Evolutionary conservation across 2,888 invertebrate genomes (phyloP).

Genomic region (Julus scanicus): DNA sequence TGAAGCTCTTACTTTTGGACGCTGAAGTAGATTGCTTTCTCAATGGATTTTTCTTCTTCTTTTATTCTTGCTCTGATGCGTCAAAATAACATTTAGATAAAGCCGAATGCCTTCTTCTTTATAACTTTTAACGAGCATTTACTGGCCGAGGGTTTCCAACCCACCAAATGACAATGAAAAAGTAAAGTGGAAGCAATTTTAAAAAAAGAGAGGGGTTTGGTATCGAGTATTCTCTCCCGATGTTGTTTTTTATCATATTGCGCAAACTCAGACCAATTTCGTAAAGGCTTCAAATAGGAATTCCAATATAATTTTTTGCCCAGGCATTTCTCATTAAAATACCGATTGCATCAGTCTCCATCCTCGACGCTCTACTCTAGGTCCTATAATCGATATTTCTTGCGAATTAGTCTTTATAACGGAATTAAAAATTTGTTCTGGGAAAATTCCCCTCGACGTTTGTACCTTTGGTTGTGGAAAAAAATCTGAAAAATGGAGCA

Average conservation of each 20-base stretch:
- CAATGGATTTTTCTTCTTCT: too few relatives aligned
- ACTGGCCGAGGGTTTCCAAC: neutral
- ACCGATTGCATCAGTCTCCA: neutral
- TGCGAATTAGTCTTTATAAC: neutral
- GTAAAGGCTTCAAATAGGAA: constrained; percentile 1
- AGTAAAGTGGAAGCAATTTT: neutral
- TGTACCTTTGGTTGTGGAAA: neutral
- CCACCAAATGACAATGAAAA: neutral
- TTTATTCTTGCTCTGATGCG: neutral
- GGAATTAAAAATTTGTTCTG: neutral
- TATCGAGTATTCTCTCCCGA: neutral
- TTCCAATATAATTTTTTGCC: constrained; percentile 15
- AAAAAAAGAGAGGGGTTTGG: neutral
- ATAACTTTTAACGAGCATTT: neutral
- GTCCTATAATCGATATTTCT: neutral
- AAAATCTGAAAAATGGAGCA: too few relatives aligned
- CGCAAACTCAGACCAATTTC: constrained; percentile 25
- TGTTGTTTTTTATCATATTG: neutral
- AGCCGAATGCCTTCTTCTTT: neutral
- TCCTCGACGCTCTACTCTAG: neutral
- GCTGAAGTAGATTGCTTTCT: constrained; percentile 1
- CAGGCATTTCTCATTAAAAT: constrained; percentile 19
- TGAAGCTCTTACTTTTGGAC: neutral
- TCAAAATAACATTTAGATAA: neutral
- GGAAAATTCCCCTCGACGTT: too few relatives aligned